phyloP scores from a whole-genome alignment of 2,113 vertebrate species.

The Gavialis gangeticus region DNA sequence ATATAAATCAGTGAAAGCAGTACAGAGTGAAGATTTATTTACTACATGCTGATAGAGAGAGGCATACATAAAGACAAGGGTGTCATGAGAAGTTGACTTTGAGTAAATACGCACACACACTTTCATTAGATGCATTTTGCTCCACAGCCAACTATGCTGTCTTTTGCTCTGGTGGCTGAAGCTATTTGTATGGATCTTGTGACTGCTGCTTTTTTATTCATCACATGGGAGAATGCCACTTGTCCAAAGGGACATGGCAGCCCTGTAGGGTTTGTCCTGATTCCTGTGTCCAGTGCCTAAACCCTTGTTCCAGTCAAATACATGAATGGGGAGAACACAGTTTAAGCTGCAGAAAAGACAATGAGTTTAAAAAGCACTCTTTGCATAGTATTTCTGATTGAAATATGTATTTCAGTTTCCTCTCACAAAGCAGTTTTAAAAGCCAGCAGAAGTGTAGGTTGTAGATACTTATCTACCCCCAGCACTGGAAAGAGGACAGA shows the following conservation, averaged over 20 bases:
- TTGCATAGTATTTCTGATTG: neutral
- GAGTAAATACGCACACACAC: neutral
- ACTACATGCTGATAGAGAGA: neutral
- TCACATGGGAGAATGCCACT: neutral
- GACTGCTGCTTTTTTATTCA: neutral
- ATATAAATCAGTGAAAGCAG: neutral
- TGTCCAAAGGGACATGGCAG: neutral
- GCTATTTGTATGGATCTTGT: neutral
- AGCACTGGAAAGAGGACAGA: neutral
- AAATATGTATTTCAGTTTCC: neutral
- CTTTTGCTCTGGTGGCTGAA: neutral
- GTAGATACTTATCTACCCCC: too few relatives aligned
- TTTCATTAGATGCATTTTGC: neutral
- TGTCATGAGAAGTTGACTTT: neutral
- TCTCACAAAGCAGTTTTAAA: neutral
- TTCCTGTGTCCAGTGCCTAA: neutral
- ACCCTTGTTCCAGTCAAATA: neutral
- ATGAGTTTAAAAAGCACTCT: neutral
- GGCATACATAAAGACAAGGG: neutral
- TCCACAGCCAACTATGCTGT: neutral
- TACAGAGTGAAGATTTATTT: neutral
- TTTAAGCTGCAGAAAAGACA: neutral
- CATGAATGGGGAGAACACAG: fast-evolving
- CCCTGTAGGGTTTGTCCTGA: neutral
- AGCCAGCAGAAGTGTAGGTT: neutral